Evolutionary conservation across 2,888 invertebrate genomes (phyloP).

Genomic region (Ypsolopha sequella): DNA sequence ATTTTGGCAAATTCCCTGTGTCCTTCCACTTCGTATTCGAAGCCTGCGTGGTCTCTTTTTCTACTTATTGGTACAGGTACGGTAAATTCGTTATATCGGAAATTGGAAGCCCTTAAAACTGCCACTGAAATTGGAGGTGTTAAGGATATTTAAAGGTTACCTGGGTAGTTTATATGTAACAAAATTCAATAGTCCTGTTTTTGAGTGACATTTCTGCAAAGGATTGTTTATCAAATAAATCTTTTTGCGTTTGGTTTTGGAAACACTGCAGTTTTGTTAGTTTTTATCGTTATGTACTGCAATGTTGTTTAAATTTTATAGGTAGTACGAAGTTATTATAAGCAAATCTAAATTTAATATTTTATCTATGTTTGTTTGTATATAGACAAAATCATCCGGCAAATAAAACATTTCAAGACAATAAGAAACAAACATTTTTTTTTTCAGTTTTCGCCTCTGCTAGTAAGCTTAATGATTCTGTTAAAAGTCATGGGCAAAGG

Average conservation of each 20-base stretch:
- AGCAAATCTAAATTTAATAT: no score
- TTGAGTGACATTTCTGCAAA: no score
- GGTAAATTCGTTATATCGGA: slow-evolving; percentile 21
- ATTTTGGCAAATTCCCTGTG: slow-evolving; percentile 37
- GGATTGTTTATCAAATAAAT: no score
- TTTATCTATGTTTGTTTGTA: no score
- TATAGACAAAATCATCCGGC: no score
- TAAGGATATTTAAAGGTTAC: slow-evolving; percentile 12
- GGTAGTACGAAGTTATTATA: no score
- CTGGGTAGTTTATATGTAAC: no score
- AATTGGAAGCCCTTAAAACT: slow-evolving; percentile 36
- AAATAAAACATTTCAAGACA: no score
- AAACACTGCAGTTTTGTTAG: background rate
- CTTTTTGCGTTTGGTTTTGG: no score
- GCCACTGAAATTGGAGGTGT: slow-evolving; percentile 16
- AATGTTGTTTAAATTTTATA: no score
- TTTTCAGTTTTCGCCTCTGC: background rate
- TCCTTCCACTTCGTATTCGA: slow-evolving; percentile 32
- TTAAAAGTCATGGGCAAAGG: slow-evolving; percentile 21
- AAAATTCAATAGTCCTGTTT: no score
- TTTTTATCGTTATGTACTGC: background rate
- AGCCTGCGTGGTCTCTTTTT: slow-evolving; percentile 21
- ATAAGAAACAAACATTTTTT: background rate
- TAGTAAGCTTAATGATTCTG: slow-evolving; percentile 6
- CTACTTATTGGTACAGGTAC: slow-evolving; percentile 35